These are phyloP conservation scores for Amphibalanus amphitrite DNA, from an alignment of 1,140 invertebrate species.

Conservation along the genomic window DNA sequence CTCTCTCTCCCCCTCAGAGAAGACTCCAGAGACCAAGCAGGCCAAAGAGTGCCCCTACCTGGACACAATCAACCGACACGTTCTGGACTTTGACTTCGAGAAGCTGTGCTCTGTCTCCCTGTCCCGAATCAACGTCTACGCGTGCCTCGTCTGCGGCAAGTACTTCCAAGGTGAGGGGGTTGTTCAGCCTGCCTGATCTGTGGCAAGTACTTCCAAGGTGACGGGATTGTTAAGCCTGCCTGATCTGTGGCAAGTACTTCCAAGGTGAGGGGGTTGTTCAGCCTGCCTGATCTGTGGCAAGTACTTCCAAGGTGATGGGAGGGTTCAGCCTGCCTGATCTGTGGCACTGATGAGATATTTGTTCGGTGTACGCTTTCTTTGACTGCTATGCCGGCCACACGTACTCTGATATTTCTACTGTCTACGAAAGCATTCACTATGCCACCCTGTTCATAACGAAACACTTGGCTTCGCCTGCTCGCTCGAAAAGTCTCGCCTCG, in stretches of 20 bases:
- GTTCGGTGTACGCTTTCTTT: too few relatives aligned
- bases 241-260: not conserved
- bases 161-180: slow-evolving; percentile 68
- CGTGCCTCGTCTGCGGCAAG: slow-evolving; percentile 98
- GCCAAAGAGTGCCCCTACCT: slow-evolving; percentile 64
- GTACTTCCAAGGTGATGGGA: too few relatives aligned
- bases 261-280: not conserved
- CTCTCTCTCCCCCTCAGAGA: not conserved
- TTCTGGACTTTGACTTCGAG: slow-evolving; percentile 99
- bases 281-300: not conserved
- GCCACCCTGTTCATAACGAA: not conserved
- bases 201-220: slow-evolving; percentile 50
- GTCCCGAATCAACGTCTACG: slow-evolving; percentile 97
- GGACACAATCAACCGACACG: slow-evolving; percentile 89
- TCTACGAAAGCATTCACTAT: too few relatives aligned
- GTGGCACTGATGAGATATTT: too few relatives aligned
- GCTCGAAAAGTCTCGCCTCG: not conserved
- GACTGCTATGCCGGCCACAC: too few relatives aligned
- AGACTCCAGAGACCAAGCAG: not conserved
- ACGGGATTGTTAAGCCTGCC: not conserved
- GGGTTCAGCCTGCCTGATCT: too few relatives aligned
- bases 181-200: not conserved
- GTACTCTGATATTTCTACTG: too few relatives aligned
- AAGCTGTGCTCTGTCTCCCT: slow-evolving; percentile 96
- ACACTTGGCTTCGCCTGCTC: not conserved